Evolutionary conservation across 2,113 vertebrate species (phyloP).

Genomic region (western clawed frog (Xenopus tropicalis)): DNA sequence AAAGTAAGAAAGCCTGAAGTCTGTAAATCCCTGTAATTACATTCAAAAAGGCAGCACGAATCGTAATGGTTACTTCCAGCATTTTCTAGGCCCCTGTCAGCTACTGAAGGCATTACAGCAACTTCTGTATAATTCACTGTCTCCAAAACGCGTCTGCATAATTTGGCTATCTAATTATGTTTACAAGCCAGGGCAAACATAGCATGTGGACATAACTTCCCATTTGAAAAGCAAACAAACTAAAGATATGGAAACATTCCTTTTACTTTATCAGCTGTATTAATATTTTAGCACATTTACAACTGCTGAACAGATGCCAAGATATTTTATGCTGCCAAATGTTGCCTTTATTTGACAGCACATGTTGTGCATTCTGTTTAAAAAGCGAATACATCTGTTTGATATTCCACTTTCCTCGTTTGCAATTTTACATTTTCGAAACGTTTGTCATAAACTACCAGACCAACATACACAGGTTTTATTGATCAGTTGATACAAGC

Average conservation of each 20-base stretch:
- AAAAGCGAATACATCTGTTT: conserved; percentile 71
- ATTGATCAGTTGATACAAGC: conserved; percentile 34
- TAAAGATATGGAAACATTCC: conserved; percentile 52
- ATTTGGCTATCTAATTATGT: conserved; percentile 34
- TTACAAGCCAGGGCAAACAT: conserved; percentile 42
- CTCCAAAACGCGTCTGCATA: conserved; percentile 7
- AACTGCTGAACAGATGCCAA: conserved; percentile 67
- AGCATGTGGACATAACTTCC: conserved; percentile 41
- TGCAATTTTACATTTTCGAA: conserved; percentile 6
- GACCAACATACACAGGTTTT: conserved; percentile 41
- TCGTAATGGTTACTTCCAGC: neutral
- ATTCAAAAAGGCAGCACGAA: neutral
- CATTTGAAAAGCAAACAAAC: conserved; percentile 45
- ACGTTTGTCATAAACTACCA: conserved; percentile 11
- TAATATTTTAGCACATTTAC: conserved; percentile 70
- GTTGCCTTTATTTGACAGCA: conserved; percentile 68
- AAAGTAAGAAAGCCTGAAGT: neutral
- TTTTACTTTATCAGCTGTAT: conserved; percentile 63
- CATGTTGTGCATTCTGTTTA: conserved; percentile 71
- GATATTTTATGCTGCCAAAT: conserved; percentile 74
- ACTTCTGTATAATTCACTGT: neutral
- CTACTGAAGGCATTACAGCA: neutral
- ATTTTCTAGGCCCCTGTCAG: neutral
- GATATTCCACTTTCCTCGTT: conserved; percentile 56
- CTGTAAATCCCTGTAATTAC: neutral